A percentile compares a stretch with the other conserved stretches of the same genome.
These are phyloP conservation scores for Drosophila truncata DNA, from an alignment of 1,140 invertebrate species.

Conservation along the genomic window DNA sequence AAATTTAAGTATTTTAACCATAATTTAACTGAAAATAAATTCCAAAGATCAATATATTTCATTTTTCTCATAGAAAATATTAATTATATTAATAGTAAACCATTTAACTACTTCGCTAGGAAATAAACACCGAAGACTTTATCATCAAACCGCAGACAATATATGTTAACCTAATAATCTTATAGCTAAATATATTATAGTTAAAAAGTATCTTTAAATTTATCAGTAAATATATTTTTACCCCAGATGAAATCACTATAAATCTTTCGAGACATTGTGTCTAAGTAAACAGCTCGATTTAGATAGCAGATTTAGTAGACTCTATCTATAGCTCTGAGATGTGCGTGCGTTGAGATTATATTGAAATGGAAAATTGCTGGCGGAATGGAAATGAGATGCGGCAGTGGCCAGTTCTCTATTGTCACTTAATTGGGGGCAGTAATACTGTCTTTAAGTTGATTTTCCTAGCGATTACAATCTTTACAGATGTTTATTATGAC, in stretches of 20 bases:
- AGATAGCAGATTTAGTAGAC: constrained; percentile 22
- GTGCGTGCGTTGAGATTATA: constrained; percentile 32
- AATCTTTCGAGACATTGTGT: background rate
- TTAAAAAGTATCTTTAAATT: background rate
- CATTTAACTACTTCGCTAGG: too few relatives aligned
- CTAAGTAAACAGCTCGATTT: constrained; percentile 7
- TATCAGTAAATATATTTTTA: background rate
- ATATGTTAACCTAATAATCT: background rate
- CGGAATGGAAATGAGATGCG: constrained; percentile 19
- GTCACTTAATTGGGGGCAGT: constrained; percentile 68
- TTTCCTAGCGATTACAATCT: constrained; percentile 47
- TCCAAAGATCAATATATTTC: too few relatives aligned
- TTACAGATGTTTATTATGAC: constrained; percentile 32
- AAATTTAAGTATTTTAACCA: background rate
- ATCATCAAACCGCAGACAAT: background rate
- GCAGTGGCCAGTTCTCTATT: constrained; percentile 51
- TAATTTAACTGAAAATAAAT: background rate
- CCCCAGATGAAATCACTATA: background rate
- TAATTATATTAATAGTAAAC: background rate
- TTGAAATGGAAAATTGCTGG: constrained; percentile 27
- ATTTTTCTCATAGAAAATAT: background rate
- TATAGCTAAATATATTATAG: background rate
- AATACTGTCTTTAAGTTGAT: constrained; percentile 48
- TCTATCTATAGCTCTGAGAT: constrained; percentile 33
- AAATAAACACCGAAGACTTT: background rate